Base-by-base conservation (phyloP, 2,797 vertebrate genomes). In the Brachyalestes nurse region DNA sequence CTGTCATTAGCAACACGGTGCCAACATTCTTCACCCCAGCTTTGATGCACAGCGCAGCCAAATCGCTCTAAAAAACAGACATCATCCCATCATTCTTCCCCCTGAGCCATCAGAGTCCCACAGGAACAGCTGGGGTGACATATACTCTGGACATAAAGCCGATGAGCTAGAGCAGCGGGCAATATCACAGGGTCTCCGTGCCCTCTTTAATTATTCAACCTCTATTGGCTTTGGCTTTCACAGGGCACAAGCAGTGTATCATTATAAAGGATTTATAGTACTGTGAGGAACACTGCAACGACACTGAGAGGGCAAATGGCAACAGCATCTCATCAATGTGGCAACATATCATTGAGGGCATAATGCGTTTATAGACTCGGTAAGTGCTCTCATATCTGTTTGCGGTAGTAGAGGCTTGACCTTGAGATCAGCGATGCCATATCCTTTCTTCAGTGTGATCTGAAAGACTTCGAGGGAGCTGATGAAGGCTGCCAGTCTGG, bases 401-500 rank as follows among this genome's bases (percentile, higher is more conserved):
- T 80, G 71, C 16, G 16, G 16, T 60, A 42, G 16, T 55, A 55
- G 21, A 76, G 60, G 13, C 9, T 80, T 64, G 78, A 98, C 97
- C 96, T 98, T 99, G 47, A 99, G 95, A 90, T 99, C 97, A 0
- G 89, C 6, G 82, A 96, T 92, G 42, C 94, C 84, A 16, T 98
- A 99, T 77, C 96, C 96, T 90, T 96, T 99, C 85, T 91, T 95
- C 86, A 98, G 90, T 4, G 97, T 97, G 93, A 98, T 95, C 92
- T 99, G 98, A 91, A 96, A 99, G 53, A 98, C 93, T 51, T 99
- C 96, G 90, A 98, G 93, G 78, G 91, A 94, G 89, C 97, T 94
- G 87, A 99, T 96, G 91, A 97, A 99, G 61, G 97, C 97, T 0
- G 97, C 97, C 75, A 99, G 91, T 28, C 96, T 95, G 16, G 97